A percentile compares a stretch with the other conserved stretches of the same genome.
These are phyloP conservation scores for Spicauda simplicius DNA, from an alignment of 2,888 invertebrate genomes.

Conservation along the genomic window DNA sequence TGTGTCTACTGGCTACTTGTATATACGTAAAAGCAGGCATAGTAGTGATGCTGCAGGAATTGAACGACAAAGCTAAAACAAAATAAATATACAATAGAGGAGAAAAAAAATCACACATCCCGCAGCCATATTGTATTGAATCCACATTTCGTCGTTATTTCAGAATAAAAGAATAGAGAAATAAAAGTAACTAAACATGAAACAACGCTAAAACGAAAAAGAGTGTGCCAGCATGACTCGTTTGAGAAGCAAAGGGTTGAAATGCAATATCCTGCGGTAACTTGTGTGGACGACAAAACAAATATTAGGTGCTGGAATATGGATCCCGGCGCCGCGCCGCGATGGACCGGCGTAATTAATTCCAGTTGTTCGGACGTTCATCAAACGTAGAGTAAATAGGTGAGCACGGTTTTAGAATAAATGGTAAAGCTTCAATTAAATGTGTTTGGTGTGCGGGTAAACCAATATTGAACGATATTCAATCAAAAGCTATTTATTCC, in stretches of 20 bases:
- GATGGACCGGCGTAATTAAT: not conserved
- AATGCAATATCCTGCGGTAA: conserved; percentile 24
- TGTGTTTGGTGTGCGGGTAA: not conserved
- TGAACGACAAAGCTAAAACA: too few relatives aligned
- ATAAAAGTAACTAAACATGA: not conserved
- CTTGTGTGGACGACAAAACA: conserved; percentile 16
- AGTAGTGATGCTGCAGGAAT: too few relatives aligned
- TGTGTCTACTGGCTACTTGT: too few relatives aligned
- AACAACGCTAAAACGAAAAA: not conserved
- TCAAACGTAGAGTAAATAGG: not conserved
- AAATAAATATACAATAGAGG: too few relatives aligned
- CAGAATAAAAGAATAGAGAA: not conserved
- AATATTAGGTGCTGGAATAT: conserved; percentile 16
- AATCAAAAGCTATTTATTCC: not conserved
- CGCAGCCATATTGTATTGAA: too few relatives aligned
- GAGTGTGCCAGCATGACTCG: not conserved
- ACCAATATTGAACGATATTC: not conserved
- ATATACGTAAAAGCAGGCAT: too few relatives aligned
- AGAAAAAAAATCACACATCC: too few relatives aligned
- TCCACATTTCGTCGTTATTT: not conserved
- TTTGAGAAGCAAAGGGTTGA: conserved; percentile 9
- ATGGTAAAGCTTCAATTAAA: not conserved
- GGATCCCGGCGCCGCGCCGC: conserved; percentile 1
- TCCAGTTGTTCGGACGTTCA: not conserved
- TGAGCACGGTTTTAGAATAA: conserved; percentile 1